Evolutionary conservation across 2,888 invertebrate genomes (phyloP), one percentile per base, ranked within the genome.

Genomic region (Gastracanthus pulcherrimus): DNA sequence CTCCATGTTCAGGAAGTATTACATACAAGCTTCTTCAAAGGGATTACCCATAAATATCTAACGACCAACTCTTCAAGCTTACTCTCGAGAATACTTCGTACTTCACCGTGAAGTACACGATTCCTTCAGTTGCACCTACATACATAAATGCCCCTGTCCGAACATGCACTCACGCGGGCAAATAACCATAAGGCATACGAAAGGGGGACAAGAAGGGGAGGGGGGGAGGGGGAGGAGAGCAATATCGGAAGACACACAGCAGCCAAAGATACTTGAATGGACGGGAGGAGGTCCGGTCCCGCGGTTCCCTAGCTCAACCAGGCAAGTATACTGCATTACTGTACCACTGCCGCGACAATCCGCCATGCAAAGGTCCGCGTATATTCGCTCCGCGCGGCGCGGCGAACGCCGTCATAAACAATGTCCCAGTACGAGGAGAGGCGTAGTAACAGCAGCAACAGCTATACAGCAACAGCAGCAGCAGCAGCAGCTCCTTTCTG

Each of bases 351-450:
- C 79, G 67, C 70, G 80, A 80, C 76, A 80, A 80, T 80, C 76
- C 55, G 74, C 45, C 45, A 38, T 13, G 76, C 41, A 67, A 41
- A 62, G 41, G 70, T 69, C 38, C 45, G 51, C 36, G 41, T n/a
- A n/a, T n/a, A n/a, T n/a, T n/a, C n/a, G n/a, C n/a, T n/a, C n/a
- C n/a, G n/a, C n/a, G n/a, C n/a, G n/a, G n/a, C n/a, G n/a, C n/a
- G 36, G 48, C 75, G 31, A 58, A 55, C 41, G 82, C 75, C 76
- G 82, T 79, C 78, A 79, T 82, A 82, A 82, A 82, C 78, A 82
- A 82, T 76, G 79, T 82, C 82, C 3, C 55, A 34, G 1, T n/a
- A 13, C 48, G 3, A 51, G 58, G 48, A 29, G 13, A 38, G 69
- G 45, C 41, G 67, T 45, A 16, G 69, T 38, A 19, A 48, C 48